Evolutionary conservation across 2,888 invertebrate genomes (phyloP), one percentile per base, ranked within the genome.

Genomic region (Nephrocerus scutellatus): DNA sequence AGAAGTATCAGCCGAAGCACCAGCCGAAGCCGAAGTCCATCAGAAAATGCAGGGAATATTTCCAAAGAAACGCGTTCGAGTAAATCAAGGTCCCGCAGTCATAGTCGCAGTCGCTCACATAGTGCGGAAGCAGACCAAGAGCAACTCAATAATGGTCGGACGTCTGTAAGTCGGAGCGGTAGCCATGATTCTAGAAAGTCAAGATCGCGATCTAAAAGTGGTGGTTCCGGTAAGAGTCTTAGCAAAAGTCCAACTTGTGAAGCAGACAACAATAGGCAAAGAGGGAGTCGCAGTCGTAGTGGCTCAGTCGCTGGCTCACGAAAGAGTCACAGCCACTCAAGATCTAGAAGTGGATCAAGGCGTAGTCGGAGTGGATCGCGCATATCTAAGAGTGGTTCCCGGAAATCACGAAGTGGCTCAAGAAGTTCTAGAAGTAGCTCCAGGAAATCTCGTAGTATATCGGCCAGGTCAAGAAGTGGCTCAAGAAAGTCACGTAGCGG

Each of bases 281-380:
- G 40, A 9, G 39, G 46, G 3, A 54, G 44, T 19, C 53, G 56
- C 24, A 63, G 62, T 7, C 58, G 54, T 15, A 61, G 60, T 39
- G 52, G 54, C 6, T 24, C 6, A 25, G 29, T 14, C 22, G 24
- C 16, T 34, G 34, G 4, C 13, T 20, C 33, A 2, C 23, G 36
- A 13, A 31, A 24, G 14, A 51, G 56, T 20, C 51, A 42, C 5
- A 52, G 56, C 23, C 53, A 34, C 6, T 38, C 36, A 5, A 20
- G 41, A 1, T 47, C 47, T 0, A 30, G 41, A n/a, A 41, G 44
- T 35, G 44, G 39, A 0, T 44, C 47, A 1, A 34, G 12, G 10
- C 34, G 48, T 14, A 47, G 50, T n/a, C 34, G 48, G 14, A 47
- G 50, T 28, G 40, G 44, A 4, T 35, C 43, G 1, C 20, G 26